These are phyloP conservation scores for Stegostoma tigrinum DNA, from an alignment of 2,113 vertebrate species.

Conservation along the genomic window DNA sequence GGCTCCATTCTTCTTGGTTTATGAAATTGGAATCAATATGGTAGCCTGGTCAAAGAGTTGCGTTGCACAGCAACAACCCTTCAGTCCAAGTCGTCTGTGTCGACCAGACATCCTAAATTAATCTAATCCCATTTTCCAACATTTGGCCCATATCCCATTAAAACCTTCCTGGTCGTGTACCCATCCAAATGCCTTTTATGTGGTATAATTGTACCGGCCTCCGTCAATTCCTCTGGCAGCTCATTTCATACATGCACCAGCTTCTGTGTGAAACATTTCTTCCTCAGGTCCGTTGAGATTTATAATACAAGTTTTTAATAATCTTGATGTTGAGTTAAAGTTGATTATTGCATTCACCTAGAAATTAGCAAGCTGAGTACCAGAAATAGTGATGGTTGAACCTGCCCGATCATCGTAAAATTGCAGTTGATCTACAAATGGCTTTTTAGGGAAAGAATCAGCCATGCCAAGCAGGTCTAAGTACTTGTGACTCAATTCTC, in stretches of 20 bases:
- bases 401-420: background rate
- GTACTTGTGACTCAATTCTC: background rate
- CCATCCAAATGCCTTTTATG: too few relatives aligned
- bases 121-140: too few relatives aligned
- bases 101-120: too few relatives aligned
- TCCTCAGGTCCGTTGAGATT: background rate
- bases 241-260: too few relatives aligned
- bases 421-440: background rate
- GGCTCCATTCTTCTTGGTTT: slow-evolving; percentile 27
- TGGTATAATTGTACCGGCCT: too few relatives aligned
- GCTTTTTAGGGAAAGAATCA: background rate
- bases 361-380: too few relatives aligned
- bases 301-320: background rate
- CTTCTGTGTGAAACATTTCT: too few relatives aligned
- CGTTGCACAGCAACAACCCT: too few relatives aligned
- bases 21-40: background rate
- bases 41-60: background rate
- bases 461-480: background rate
- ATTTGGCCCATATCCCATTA: too few relatives aligned
- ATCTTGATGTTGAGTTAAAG: background rate
- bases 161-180: too few relatives aligned
- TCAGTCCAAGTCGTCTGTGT: too few relatives aligned
- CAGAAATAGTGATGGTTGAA: background rate
- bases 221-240: too few relatives aligned
- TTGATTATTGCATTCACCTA: background rate